Evolutionary conservation across 2,888 invertebrate genomes (phyloP).

Genomic region (Caenorhabditis sp.): DNA sequence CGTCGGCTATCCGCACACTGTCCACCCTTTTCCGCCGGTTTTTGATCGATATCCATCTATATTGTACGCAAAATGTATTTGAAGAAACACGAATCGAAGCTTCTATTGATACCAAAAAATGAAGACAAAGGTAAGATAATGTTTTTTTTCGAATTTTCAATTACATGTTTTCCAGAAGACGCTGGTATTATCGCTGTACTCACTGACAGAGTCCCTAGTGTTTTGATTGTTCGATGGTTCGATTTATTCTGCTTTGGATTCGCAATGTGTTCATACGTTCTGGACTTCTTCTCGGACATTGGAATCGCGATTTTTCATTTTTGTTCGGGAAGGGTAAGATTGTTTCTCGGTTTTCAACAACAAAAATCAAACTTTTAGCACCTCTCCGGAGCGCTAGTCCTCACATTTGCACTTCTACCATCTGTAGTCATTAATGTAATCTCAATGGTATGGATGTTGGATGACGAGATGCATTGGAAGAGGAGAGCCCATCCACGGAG

Average conservation of each 20-base stretch:
- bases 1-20: constrained; percentile 13
- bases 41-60: constrained; percentile 9
- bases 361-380: constrained; percentile 43
- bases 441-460: constrained; percentile 69
- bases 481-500: constrained; percentile 32
- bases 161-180: constrained; percentile 66
- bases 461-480: constrained; percentile 65
- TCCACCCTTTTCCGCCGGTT: background rate
- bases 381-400: constrained; percentile 52
- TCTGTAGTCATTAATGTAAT: constrained; percentile 74
- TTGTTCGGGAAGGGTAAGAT: constrained; percentile 67
- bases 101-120: constrained; percentile 1
- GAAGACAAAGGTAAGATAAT: constrained; percentile 25
- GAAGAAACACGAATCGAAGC: constrained; percentile 43
- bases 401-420: constrained; percentile 67
- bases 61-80: constrained; percentile 13
- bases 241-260: constrained; percentile 76
- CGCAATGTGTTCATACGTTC: constrained; percentile 73
- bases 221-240: constrained; percentile 68
- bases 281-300: constrained; percentile 73
- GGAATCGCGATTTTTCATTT: constrained; percentile 69
- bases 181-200: constrained; percentile 52
- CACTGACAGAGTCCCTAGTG: constrained; percentile 74
- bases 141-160: too few relatives aligned
- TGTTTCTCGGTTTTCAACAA: background rate